Evolutionary conservation across 2,888 invertebrate genomes (phyloP).

Genomic region (Mesorhabditis sp.): DNA sequence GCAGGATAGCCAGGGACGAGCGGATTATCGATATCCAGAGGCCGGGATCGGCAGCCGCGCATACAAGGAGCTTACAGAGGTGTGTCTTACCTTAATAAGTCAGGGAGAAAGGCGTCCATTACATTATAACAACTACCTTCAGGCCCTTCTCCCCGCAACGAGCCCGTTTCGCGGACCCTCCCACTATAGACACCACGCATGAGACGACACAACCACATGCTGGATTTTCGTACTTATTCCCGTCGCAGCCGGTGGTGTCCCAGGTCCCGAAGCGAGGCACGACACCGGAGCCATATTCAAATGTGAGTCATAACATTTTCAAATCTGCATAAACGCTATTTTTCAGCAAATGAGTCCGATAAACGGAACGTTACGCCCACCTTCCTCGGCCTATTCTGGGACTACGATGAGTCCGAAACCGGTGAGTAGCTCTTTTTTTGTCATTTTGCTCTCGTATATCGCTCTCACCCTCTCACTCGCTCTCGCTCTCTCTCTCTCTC

Average conservation of each 20-base stretch:
- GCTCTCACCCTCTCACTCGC: too few relatives aligned
- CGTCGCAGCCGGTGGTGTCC: conserved; percentile 41
- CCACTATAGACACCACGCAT: conserved; percentile 22
- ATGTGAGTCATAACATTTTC: conserved; percentile 1
- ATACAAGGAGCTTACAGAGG: not conserved
- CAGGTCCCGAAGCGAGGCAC: conserved; percentile 32
- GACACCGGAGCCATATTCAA: conserved; percentile 32
- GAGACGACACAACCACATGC: conserved; percentile 43
- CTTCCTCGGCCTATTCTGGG: not conserved
- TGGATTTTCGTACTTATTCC: conserved; percentile 51
- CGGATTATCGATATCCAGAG: not conserved
- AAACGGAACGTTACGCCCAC: not conserved
- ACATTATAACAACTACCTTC: not conserved
- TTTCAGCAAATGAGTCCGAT: conserved; percentile 7
- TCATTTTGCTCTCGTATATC: conserved; percentile 4
- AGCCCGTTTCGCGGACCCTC: conserved; percentile 43
- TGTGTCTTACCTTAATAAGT: not conserved
- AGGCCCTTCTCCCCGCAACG: conserved; percentile 26
- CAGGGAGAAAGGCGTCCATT: not conserved
- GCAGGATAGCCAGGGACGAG: not conserved
- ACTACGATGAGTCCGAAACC: not conserved
- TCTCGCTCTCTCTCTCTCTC: too few relatives aligned
- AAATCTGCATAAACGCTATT: not conserved
- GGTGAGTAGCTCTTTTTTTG: conserved; percentile 13
- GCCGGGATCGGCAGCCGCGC: conserved; percentile 5